Percentiles rank a stretch among this genome's conserved stretches.
phyloP scores from a whole-genome alignment of 2,797 vertebrate species.

The Enteromius viviparus region DNA sequence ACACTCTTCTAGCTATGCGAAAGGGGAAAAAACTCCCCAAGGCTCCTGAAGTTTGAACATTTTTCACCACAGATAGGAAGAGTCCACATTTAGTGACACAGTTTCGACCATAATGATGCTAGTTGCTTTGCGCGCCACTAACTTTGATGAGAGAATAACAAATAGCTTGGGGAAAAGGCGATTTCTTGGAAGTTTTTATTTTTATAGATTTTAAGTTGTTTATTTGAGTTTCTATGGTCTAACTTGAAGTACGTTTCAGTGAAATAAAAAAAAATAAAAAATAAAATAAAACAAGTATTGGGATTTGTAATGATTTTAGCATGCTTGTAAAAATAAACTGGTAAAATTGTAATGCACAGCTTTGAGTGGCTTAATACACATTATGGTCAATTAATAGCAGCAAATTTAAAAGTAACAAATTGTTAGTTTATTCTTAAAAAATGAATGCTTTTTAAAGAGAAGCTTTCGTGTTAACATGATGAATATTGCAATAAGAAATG shows the following conservation, averaged over 20 bases:
- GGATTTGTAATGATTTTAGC: not conserved
- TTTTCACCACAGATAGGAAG: not conserved
- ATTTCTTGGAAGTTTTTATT: not conserved
- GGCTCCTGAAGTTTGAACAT: conserved; percentile 15
- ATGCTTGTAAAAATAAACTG: not conserved
- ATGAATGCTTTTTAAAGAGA: not conserved
- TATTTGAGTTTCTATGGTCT: not conserved
- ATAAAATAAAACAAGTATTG: not conserved
- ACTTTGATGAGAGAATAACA: conserved; percentile 24
- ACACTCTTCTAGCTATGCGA: conserved; percentile 20
- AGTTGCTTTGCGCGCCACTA: not conserved
- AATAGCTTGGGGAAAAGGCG: not conserved
- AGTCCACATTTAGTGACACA: conserved; percentile 13
- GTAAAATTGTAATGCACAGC: not conserved
- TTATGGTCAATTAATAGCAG: not conserved
- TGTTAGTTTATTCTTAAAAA: not conserved
- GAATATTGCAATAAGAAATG: conserved; percentile 11
- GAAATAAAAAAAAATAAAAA: not conserved
- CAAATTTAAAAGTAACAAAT: not conserved
- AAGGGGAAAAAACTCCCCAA: conserved; percentile 23
- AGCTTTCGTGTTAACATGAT: not conserved
- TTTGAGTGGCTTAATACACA: not conserved
- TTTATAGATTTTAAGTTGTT: not conserved
- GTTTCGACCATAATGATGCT: conserved; percentile 19
- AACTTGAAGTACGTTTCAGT: not conserved